Percentiles rank a stretch among this genome's conserved stretches.
phyloP scores from a whole-genome alignment of 2,797 vertebrate species.

The Lindbergichthys nudifrons region DNA sequence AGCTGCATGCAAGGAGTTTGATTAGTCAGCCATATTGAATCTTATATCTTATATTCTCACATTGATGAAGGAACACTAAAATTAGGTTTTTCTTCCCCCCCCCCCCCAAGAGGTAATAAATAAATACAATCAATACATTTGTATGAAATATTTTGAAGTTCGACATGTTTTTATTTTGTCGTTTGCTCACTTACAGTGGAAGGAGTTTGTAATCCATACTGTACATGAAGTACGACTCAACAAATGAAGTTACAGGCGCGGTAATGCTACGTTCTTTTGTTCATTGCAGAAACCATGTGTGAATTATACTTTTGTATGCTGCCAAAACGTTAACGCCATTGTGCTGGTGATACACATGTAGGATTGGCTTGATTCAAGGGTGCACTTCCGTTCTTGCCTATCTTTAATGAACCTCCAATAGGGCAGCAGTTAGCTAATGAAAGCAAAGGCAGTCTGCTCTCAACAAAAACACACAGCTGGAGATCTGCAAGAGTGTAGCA shows the following conservation, averaged over 20 bases:
- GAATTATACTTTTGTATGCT: not conserved
- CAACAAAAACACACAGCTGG: not conserved
- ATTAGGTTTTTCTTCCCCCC: not conserved
- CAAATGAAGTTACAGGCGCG: not conserved
- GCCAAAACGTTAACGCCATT: not conserved
- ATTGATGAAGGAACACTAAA: not conserved
- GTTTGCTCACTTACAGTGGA: conserved; percentile 3
- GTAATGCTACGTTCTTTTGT: not conserved
- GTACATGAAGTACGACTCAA: conserved; percentile 11
- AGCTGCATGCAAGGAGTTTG: conserved; percentile 32
- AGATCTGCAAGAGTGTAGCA: not conserved
- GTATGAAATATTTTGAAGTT: not conserved
- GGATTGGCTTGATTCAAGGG: conserved; percentile 6
- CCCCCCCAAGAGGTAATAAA: not conserved
- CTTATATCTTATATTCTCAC: not conserved
- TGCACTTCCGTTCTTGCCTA: conserved; percentile 4
- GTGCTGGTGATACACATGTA: not conserved
- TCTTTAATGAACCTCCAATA: not conserved
- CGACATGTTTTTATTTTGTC: not conserved
- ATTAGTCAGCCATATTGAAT: not conserved
- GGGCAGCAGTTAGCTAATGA: not conserved
- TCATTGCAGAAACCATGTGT: conserved; percentile 10
- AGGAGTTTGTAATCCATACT: not conserved
- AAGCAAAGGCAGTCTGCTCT: not conserved
- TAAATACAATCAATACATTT: no score